phyloP scores from a whole-genome alignment of 1,140 invertebrate species.

The Sogatella furcifera region DNA sequence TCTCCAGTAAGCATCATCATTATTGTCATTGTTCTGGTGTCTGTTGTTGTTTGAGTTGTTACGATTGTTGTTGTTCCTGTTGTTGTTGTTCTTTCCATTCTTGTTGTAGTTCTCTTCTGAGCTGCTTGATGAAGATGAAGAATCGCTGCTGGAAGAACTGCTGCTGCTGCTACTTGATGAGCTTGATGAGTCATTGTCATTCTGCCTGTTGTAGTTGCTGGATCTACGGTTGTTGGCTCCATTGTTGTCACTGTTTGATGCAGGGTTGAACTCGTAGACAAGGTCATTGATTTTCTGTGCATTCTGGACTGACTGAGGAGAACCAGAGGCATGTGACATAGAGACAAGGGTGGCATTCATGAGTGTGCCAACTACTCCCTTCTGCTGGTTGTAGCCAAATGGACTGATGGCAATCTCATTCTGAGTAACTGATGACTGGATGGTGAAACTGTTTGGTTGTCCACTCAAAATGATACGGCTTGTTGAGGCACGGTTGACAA shows the following conservation, averaged over 20 bases:
- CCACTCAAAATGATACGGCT: conserved; percentile 32
- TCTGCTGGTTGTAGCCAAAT: conserved; percentile 34
- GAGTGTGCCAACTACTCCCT: conserved; percentile 45
- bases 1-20: too few species aligned
- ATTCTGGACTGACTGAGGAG: conserved; percentile 22
- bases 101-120: too few species aligned
- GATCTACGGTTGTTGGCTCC: too few species aligned
- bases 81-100: too few species aligned
- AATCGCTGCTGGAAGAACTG: too few species aligned
- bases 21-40: too few species aligned
- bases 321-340: conserved; percentile 23
- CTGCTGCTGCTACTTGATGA: too few species aligned
- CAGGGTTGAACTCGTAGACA: conserved; percentile 38
- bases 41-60: too few species aligned
- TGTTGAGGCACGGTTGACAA: conserved; percentile 29
- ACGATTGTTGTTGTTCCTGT: too few species aligned
- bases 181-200: not conserved
- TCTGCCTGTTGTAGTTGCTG: too few species aligned
- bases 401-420: conserved; percentile 44
- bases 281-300: conserved; percentile 37
- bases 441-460: conserved; percentile 39
- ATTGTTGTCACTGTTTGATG: not conserved
- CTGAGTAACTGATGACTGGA: conserved; percentile 48
- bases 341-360: conserved; percentile 41
- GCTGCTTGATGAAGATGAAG: too few species aligned